A percentile compares a stretch with the other conserved stretches of the same genome.
Evolutionary conservation across 2,888 invertebrate genomes (phyloP).

Genomic region (Noctua janthe): DNA sequence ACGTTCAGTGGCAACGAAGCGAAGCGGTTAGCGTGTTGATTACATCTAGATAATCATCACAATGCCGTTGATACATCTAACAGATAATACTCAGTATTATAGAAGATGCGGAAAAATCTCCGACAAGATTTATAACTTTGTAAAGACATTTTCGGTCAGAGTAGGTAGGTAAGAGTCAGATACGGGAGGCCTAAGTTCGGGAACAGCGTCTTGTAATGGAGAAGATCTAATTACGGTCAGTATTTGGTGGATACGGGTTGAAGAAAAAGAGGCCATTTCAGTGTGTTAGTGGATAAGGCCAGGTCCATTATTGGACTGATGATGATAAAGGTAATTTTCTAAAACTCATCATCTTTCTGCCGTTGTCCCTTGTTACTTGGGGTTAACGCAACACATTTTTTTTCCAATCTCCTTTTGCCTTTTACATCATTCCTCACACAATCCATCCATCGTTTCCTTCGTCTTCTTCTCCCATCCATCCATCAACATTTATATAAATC

Average conservation of each 20-base stretch:
- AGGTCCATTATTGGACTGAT: neutral
- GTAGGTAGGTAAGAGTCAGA: neutral
- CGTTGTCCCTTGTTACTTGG: neutral
- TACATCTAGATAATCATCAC: neutral
- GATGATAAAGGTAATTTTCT: neutral
- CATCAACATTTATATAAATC: neutral
- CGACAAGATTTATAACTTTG: neutral
- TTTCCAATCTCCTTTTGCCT: too few relatives aligned
- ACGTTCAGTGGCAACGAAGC: neutral
- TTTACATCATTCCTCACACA: too few relatives aligned
- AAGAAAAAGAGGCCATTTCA: neutral
- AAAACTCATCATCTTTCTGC: neutral
- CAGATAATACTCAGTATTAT: constrained; percentile 15
- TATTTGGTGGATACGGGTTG: too few relatives aligned
- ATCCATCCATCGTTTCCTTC: neutral
- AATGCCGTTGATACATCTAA: constrained; percentile 15
- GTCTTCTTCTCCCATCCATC: neutral
- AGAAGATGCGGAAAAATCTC: neutral
- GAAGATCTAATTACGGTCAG: too few relatives aligned
- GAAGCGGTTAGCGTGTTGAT: constrained; percentile 1
- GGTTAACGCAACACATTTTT: neutral
- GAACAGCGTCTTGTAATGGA: neutral
- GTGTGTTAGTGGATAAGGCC: neutral
- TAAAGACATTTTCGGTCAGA: neutral
- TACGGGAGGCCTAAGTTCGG: neutral